phyloP scores from a whole-genome alignment of 2,797 vertebrate species.

The Allochrocebus solatus region DNA sequence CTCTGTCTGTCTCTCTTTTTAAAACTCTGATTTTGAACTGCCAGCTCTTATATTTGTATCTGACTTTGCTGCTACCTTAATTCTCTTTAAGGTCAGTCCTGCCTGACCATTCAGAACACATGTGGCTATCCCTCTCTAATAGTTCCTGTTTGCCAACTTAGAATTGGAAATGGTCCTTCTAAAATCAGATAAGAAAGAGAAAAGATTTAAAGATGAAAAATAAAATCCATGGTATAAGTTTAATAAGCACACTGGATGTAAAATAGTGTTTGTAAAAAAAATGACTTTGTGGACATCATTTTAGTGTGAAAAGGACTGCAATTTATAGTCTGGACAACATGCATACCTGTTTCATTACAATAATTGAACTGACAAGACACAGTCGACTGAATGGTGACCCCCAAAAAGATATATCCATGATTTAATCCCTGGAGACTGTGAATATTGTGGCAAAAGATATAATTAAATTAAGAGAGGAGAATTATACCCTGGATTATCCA shows the following conservation, averaged over 20 bases:
- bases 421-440: background rate
- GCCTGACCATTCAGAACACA: background rate
- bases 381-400: background rate
- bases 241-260: background rate
- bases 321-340: background rate
- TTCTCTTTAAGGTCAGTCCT: background rate
- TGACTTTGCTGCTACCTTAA: background rate
- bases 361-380: background rate
- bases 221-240: background rate
- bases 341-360: background rate
- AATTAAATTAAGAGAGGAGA: background rate
- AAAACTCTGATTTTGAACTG: slow-evolving; percentile 44
- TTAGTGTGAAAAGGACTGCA: background rate
- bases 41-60: background rate
- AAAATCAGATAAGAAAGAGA: background rate
- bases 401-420: background rate
- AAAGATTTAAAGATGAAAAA: background rate
- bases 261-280: background rate
- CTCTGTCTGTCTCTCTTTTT: background rate
- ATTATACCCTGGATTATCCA: background rate
- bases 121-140: background rate
- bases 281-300: background rate
- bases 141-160: background rate
- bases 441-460: background rate
- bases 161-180: background rate